Percentiles rank a stretch among this genome's conserved stretches.
phyloP scores from a whole-genome alignment of 2,113 vertebrate species.

The Equus przewalskii region DNA sequence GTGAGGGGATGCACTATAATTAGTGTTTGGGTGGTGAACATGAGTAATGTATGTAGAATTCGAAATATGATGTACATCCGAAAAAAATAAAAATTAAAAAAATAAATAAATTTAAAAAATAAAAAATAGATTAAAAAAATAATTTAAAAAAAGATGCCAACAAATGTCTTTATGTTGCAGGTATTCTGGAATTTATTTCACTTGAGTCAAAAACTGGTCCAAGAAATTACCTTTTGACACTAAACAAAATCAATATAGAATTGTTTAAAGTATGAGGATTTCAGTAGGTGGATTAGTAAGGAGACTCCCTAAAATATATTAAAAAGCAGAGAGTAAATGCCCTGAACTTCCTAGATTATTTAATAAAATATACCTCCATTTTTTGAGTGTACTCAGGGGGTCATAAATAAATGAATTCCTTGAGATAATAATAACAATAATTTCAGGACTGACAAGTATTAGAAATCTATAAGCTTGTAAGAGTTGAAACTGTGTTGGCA shows the following conservation, averaged over 20 bases:
- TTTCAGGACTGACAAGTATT: background rate
- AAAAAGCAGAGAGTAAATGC: background rate
- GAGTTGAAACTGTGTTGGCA: background rate
- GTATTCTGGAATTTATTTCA: slow-evolving; percentile 1
- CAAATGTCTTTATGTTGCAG: background rate
- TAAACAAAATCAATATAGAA: background rate
- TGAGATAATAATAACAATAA: background rate
- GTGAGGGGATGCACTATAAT: no score
- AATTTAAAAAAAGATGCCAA: background rate
- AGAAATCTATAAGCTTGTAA: background rate
- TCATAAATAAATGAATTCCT: background rate
- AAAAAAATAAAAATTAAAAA: no score
- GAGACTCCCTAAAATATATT: background rate
- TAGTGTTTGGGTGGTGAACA: no score
- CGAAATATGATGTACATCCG: no score
- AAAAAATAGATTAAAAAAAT: no score
- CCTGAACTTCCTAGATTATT: background rate
- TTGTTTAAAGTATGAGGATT: background rate
- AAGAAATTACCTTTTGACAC: background rate
- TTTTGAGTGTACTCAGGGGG: background rate
- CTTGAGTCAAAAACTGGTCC: background rate
- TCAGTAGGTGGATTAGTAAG: background rate
- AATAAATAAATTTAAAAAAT: no score
- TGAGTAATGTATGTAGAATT: no score
- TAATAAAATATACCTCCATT: background rate